phyloP scores from a whole-genome alignment of 2,888 invertebrate genomes.

The Chironomus riparius region DNA sequence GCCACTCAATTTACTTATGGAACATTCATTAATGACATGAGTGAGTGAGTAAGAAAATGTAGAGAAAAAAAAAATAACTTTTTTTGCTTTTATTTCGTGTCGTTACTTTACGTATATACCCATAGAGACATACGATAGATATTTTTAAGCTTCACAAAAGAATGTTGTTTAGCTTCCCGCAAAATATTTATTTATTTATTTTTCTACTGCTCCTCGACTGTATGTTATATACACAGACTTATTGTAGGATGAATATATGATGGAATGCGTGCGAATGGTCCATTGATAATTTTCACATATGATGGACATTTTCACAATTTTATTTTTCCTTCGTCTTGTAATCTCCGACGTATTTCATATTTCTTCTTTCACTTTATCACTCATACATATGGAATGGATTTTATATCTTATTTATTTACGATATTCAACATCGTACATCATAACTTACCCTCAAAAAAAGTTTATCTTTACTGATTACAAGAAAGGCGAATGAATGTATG shows the following conservation, averaged over 20 bases:
- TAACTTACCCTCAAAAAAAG: no score
- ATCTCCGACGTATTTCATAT: no score
- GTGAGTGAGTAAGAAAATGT: background rate
- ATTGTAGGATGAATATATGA: background rate
- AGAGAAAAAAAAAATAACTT: background rate
- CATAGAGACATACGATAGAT: background rate
- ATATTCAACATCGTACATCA: no score
- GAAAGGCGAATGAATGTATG: no score
- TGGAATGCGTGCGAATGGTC: background rate
- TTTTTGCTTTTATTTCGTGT: background rate
- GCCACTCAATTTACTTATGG: background rate
- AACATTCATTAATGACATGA: slow-evolving; percentile 6
- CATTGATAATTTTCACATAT: background rate
- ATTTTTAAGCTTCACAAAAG: slow-evolving; percentile 11
- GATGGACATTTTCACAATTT: background rate
- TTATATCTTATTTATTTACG: no score
- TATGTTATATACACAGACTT: no score
- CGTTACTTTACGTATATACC: background rate
- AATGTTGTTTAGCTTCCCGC: slow-evolving; percentile 8
- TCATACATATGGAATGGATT: no score
- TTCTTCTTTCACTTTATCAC: no score
- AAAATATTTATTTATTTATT: background rate
- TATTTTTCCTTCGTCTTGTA: background rate
- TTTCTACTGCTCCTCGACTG: no score
- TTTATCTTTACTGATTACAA: no score